Conservation (phyloP, 2,113 vertebrate genomes). For the Chlorodrepanis virens region DNA sequence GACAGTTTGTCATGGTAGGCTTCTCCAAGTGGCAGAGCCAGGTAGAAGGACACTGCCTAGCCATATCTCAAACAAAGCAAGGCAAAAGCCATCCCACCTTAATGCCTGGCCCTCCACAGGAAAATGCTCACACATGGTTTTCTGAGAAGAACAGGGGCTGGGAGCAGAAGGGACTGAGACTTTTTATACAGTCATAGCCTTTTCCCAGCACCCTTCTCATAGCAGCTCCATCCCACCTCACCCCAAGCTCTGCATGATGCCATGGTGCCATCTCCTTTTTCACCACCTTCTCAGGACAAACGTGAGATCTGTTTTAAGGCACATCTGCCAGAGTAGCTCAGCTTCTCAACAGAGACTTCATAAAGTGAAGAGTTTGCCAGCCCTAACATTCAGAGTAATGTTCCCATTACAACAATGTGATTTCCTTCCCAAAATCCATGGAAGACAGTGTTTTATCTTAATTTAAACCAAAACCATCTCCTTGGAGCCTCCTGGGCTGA, state of each 20-base stretch:
- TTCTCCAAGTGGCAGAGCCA: neutral
- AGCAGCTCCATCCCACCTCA: neutral
- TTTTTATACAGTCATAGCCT: neutral
- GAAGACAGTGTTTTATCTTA: conserved; percentile 28
- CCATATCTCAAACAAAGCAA: neutral
- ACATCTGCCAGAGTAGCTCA: neutral
- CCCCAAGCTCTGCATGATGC: neutral
- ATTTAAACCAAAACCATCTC: conserved; percentile 39
- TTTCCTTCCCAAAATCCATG: conserved; percentile 34
- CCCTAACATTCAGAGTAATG: neutral
- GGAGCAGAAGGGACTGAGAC: neutral
- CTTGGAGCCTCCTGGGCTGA: conserved; percentile 14
- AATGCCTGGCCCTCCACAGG: neutral
- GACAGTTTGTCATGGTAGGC: neutral
- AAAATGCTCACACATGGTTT: neutral
- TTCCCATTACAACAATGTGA: conserved; percentile 32
- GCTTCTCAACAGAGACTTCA: neutral
- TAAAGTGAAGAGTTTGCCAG: conserved; percentile 14
- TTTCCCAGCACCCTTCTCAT: neutral
- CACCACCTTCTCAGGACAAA: neutral
- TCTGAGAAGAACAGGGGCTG: neutral
- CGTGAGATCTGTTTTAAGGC: neutral
- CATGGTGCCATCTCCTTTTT: neutral
- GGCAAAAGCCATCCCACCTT: neutral
- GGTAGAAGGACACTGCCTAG: neutral